Evolutionary conservation across 2,113 vertebrate species (phyloP).

Genomic region (Regulus satrapa): DNA sequence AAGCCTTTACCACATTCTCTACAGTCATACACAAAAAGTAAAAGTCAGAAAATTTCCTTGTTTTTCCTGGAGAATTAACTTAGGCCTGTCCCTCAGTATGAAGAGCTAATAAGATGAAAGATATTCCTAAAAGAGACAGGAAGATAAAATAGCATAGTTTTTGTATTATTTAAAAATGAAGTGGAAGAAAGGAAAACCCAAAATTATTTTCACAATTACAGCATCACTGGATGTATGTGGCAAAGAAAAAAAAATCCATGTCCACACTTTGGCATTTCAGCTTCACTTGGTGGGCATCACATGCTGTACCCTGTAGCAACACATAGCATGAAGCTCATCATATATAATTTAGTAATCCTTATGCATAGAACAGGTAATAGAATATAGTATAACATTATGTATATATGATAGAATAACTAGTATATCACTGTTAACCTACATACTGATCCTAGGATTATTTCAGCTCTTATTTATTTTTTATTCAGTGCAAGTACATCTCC

Average conservation of each 20-base stretch:
- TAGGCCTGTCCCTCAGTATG: neutral
- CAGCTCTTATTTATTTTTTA: neutral
- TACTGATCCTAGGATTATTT: neutral
- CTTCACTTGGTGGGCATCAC: neutral
- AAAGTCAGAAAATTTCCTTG: neutral
- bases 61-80: neutral
- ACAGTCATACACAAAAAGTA: neutral
- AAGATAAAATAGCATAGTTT: neutral
- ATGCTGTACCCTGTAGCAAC: neutral
- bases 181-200: neutral
- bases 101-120: neutral
- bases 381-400: neutral
- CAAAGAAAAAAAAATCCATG: neutral
- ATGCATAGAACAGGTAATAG: neutral
- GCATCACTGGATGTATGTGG: neutral
- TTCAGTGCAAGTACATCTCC: neutral
- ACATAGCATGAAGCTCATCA: neutral
- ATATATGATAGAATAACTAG: neutral
- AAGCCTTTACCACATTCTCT: neutral
- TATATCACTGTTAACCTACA: neutral
- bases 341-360: neutral
- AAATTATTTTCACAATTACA: neutral
- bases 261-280: neutral
- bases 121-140: neutral
- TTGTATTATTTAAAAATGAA: neutral